phyloP scores from a whole-genome alignment of 2,113 vertebrate genomes.

The Panthera uncia region DNA sequence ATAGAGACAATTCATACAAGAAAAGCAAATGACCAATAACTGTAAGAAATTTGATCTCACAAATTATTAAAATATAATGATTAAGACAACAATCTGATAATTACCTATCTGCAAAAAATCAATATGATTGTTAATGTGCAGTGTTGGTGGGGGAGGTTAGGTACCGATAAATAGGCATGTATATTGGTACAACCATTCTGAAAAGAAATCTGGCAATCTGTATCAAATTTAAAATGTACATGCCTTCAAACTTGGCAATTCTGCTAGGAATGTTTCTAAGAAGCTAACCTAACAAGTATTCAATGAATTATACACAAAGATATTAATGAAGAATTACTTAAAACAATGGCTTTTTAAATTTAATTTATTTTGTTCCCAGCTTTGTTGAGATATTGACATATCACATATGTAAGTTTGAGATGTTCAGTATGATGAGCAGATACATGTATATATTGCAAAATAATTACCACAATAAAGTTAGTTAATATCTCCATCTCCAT shows the following conservation, averaged over 20 bases:
- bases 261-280: background rate
- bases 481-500: background rate
- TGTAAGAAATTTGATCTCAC: background rate
- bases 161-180: background rate
- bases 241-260: background rate
- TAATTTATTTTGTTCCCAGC: background rate
- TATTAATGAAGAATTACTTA: background rate
- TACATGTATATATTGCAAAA: background rate
- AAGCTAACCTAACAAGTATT: background rate
- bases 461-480: background rate
- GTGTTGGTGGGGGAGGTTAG: background rate
- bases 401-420: background rate
- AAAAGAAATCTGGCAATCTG: background rate
- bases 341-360: background rate
- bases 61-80: constrained; percentile 10
- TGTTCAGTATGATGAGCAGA: background rate
- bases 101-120: background rate
- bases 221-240: background rate
- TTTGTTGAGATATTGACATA: background rate
- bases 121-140: background rate
- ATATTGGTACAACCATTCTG: background rate
- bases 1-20: background rate
- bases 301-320: background rate
- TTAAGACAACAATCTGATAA: background rate
- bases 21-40: background rate